phyloP scores from a whole-genome alignment of 2,113 vertebrate genomes.

The Cichladusa arquata region DNA sequence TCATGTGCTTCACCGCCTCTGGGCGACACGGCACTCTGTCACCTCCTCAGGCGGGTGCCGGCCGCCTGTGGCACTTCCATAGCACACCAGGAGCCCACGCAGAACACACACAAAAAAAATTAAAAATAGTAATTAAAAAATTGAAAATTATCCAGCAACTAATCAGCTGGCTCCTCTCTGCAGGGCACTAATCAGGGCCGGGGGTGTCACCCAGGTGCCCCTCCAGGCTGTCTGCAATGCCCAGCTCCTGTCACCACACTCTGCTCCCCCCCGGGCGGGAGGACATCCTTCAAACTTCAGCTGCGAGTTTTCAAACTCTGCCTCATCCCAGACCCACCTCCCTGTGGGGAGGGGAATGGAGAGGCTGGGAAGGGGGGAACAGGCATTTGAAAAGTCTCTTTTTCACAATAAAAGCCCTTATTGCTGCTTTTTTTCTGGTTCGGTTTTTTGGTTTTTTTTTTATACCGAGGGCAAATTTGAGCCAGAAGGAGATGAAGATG shows the following conservation, averaged over 20 bases:
- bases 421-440: not conserved
- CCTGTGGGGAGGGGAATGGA: constrained; percentile 34
- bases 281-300: constrained; percentile 5
- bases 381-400: constrained; percentile 10
- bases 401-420: constrained; percentile 73
- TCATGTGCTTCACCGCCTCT: not conserved
- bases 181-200: not conserved
- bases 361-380: constrained; percentile 26
- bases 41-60: not conserved
- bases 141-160: not conserved
- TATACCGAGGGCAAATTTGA: not conserved
- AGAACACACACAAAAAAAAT: fast-evolving
- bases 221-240: not conserved
- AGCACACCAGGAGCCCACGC: not conserved
- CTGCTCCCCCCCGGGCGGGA: not conserved
- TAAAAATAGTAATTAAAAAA: too few species aligned
- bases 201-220: not conserved
- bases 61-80: not conserved
- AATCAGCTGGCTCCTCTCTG: not conserved
- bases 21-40: not conserved
- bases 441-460: not conserved
- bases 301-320: constrained; percentile 6
- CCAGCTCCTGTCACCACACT: fast-evolving
- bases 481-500: not conserved
- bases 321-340: constrained; percentile 55